Evolutionary conservation across 2,888 invertebrate species (phyloP).

Genomic region (Priocnemis perturbator): DNA sequence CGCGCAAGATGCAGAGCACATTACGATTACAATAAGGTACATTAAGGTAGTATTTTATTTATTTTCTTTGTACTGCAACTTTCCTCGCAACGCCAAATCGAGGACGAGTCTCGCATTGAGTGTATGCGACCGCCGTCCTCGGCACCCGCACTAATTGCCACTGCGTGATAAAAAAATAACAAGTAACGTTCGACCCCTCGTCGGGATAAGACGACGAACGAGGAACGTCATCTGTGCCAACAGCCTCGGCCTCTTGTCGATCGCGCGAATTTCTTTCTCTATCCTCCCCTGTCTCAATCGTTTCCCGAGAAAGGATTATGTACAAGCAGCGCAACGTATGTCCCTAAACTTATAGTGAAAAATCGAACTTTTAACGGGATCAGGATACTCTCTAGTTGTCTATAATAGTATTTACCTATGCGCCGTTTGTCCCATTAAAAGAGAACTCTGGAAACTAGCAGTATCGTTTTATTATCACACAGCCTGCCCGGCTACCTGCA

Average conservation of each 20-base stretch:
- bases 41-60: constrained; percentile 46
- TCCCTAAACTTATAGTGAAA: constrained; percentile 41
- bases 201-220: constrained; percentile 27
- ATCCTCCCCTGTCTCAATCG: not conserved
- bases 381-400: constrained; percentile 57
- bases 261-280: not conserved
- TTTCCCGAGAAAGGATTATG: not conserved
- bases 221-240: constrained; percentile 14
- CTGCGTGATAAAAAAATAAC: constrained; percentile 46
- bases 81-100: constrained; percentile 25
- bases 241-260: not conserved
- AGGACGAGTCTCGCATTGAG: constrained; percentile 11
- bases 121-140: constrained; percentile 20
- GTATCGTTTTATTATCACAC: constrained; percentile 46
- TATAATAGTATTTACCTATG: constrained; percentile 23
- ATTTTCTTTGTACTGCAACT: constrained; percentile 56
- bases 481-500: constrained; percentile 18
- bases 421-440: constrained; percentile 24
- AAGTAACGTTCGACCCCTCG: constrained; percentile 26
- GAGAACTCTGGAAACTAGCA: constrained; percentile 29
- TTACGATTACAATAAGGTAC: constrained; percentile 46
- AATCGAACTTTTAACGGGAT: constrained; percentile 58
- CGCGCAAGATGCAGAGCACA: constrained; percentile 15
- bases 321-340: constrained; percentile 22
- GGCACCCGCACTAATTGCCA: constrained; percentile 20